phyloP scores from a whole-genome alignment of 1,140 invertebrate genomes.

The Grapholita molesta region DNA sequence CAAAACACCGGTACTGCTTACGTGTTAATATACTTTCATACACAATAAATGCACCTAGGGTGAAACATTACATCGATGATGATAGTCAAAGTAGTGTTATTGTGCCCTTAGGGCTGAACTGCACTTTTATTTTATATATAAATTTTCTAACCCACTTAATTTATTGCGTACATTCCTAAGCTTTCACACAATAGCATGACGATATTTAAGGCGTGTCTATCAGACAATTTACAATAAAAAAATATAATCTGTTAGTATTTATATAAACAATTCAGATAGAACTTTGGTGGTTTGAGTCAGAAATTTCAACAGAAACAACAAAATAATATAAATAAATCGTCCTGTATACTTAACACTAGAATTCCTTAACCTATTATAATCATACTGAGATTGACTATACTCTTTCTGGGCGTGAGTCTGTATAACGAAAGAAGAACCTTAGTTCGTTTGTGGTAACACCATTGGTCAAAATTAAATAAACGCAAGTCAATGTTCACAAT shows the following conservation, averaged over 20 bases:
- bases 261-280: neutral
- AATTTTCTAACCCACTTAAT: neutral
- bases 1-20: too few species aligned
- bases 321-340: constrained; percentile 8
- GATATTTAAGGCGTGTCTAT: constrained; percentile 1
- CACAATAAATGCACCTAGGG: too few species aligned
- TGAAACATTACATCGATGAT: too few species aligned
- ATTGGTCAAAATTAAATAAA: neutral
- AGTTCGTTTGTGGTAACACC: neutral
- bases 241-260: constrained; percentile 1
- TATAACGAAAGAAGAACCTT: neutral
- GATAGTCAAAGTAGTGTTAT: too few species aligned
- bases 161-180: neutral
- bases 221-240: neutral
- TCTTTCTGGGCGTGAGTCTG: neutral
- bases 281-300: neutral
- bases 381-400: constrained; percentile 7
- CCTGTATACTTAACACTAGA: constrained; percentile 11
- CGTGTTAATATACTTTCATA: too few species aligned
- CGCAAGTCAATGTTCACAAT: too few species aligned
- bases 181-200: neutral
- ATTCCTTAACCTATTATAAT: constrained; percentile 17
- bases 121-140: neutral
- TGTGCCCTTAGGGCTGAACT: too few species aligned
- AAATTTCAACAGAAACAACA: constrained; percentile 6